A percentile compares a stretch with the other conserved stretches of the same genome.
Evolutionary conservation across 2,797 vertebrate genomes (phyloP).

Genomic region (Ceyx erithaca): DNA sequence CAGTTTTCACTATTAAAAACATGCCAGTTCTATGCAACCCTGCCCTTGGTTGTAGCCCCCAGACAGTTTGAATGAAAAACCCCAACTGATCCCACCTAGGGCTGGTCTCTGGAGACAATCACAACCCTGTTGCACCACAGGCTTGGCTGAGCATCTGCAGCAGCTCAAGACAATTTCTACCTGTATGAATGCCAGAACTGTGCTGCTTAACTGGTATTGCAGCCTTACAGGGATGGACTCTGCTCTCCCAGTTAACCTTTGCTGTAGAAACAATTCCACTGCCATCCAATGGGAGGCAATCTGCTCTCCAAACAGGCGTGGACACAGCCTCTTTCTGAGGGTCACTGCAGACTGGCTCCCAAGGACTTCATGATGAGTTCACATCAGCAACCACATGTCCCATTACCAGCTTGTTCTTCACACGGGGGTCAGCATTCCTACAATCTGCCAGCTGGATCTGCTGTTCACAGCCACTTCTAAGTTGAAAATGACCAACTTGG

Average conservation of each 20-base stretch:
- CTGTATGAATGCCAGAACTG: not conserved
- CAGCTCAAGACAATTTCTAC: not conserved
- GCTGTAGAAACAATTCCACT: not conserved
- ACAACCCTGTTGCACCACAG: not conserved
- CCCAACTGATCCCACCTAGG: not conserved
- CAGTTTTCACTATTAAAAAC: not conserved
- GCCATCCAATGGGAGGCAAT: not conserved
- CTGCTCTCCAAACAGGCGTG: not conserved
- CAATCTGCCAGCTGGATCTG: not conserved
- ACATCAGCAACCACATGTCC: not conserved
- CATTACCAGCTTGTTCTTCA: not conserved
- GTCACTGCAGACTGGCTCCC: not conserved
- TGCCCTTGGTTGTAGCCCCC: not conserved
- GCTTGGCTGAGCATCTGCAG: not conserved
- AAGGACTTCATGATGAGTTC: not conserved
- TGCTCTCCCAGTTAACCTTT: not conserved
- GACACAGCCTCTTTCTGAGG: not conserved
- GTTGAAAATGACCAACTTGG: constrained; percentile 10
- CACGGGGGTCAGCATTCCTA: not conserved
- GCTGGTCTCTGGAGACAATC: not conserved
- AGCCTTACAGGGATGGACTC: not conserved
- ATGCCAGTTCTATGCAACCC: not conserved
- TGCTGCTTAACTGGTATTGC: not conserved
- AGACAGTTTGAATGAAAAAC: not conserved
- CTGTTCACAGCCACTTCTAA: constrained; percentile 15